Evolutionary conservation across 2,113 vertebrate genomes (phyloP), one percentile per base, ranked within the genome.

Genomic region (Eulemur rufifrons): DNA sequence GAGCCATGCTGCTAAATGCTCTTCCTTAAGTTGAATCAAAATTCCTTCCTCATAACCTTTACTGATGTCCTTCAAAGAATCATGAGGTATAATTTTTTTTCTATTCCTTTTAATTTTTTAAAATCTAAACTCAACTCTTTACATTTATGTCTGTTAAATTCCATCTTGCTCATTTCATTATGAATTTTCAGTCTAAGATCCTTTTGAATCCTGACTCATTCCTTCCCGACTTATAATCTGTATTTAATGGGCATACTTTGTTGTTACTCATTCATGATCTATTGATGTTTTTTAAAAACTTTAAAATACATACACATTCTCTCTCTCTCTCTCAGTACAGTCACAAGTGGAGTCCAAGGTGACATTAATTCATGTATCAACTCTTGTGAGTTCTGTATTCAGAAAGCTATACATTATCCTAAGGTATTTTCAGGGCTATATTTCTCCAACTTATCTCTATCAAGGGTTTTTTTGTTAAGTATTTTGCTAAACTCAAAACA

Each of bases 41-140:
- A n/a, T 89, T 37, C n/a, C 37, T 77, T 42, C 78, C 63, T 45
- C 6, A 14, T 45, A 37, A 64, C 63, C 17, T 64, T 92, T 56
- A 59, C 34, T 76, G 42, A 45, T 7, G 0, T 52, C 42, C 42
- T 76, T 84, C n/a, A 71, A 50, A 56, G 54, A 73, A 6, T 61
- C 39, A 42, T 50, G 23, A 68, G 21, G 4, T 63, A 39, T 56
- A 78, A 64, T 76, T 42, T 71, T 94, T 94, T 91, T 78, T 37
- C 69, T 32, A n/a, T 64, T 93, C 25, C 32, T 94, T 94, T 81
- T 74, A 20, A 68, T 73, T 76, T 87, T 82, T 82, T 59, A 86
- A 18, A 54, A 81, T 90, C 25, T 96, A 42, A 94, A 12, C 10
- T 80, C 45, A 91, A 37, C 54, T 76, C 27, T 87, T 81, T 50